Percentiles rank a stretch among this genome's conserved stretches.
Evolutionary conservation across 30 jellyfish, hydroid and myxozoan genomes (phyloP).

Genomic region (Hydractinia symbiolongicarpus): DNA sequence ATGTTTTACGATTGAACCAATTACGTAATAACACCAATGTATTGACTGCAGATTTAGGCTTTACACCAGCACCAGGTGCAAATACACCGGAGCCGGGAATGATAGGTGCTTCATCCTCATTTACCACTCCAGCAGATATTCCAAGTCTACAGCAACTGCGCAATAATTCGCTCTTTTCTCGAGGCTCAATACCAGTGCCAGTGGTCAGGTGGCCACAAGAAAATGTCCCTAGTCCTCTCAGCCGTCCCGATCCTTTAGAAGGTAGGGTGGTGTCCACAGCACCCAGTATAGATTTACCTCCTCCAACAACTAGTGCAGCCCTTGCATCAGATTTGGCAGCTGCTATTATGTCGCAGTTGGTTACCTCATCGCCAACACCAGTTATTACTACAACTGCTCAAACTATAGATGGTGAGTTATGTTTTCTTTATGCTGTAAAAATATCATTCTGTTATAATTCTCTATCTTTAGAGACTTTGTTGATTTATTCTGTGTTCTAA

Average conservation of each 20-base stretch:
- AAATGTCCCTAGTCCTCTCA: slow-evolving; percentile 21
- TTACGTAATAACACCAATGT: slow-evolving; percentile 11
- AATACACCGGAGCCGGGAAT: neutral
- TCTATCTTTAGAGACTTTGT: no score
- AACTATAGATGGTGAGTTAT: slow-evolving; percentile 48
- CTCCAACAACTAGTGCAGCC: slow-evolving; percentile 31
- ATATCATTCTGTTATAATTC: neutral
- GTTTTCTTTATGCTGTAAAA: neutral
- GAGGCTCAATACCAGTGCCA: neutral
- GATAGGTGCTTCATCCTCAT: slow-evolving; percentile 4
- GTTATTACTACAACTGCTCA: slow-evolving; percentile 50
- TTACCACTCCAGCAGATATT: slow-evolving; percentile 9
- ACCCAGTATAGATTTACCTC: neutral
- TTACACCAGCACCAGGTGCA: slow-evolving; percentile 1
- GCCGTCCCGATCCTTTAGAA: slow-evolving; percentile 7
- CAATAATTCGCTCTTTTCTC: neutral
- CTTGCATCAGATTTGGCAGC: slow-evolving; percentile 87
- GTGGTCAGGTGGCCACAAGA: slow-evolving; percentile 11
- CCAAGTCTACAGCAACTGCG: neutral
- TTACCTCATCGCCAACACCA: slow-evolving; percentile 70
- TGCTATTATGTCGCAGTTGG: slow-evolving; percentile 80
- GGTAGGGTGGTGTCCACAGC: neutral
- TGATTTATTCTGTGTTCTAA: no score
- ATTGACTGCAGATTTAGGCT: slow-evolving; percentile 32
- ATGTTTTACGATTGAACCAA: slow-evolving; percentile 21